Base-by-base conservation (phyloP, 2,113 vertebrate genomes). In the Hoplias malabaricus region DNA sequence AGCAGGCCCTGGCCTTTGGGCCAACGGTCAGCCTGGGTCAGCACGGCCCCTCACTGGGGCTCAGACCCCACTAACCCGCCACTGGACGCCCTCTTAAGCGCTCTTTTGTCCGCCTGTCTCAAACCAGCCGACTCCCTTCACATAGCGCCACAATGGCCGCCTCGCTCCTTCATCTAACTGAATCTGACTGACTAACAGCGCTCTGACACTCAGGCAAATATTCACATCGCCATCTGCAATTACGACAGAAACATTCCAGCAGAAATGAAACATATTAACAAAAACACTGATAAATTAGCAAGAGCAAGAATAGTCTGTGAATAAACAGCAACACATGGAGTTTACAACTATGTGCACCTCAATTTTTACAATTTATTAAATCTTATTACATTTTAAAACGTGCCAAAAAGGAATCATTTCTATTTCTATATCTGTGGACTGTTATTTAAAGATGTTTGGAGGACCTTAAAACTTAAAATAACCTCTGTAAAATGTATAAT, bases 21-120 rank as follows among this genome's bases (percentile, higher is more conserved):
- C 86, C 95, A 87, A 62, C 87, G 92, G 93, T 94, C 90, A 95
- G 93, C 93, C 66, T 94, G 93, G 94, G 93, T 96, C 93, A 94
- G 84, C 81, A 77, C 31, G 92, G 93, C 93, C 92, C 93, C 84
- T 82, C 79, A 75, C 86, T 86, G 85, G 92, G 86, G 83, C 88
- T 89, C 89, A 83, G 88, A 92, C 90, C 90, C 90, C 92, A 82
- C 84, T 87, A 84, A 92, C 92, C 89, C 90, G 33, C 87, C 75
- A 80, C 86, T 87, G 85, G 88, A 91, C 81, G 76, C 19, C n/a
- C 91, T 94, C 93, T 93, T 94, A 93, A 96, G 92, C 83, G 83
- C 86, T 93, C 90, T 90, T 92, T 94, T 93, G 93, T 93, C 79
- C 75, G 88, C 80, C 86, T 91, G 91, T 91, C 93, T 87, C 62